Conservation (phyloP, 2,888 invertebrate genomes). For the Hypolimnas misippus region DNA sequence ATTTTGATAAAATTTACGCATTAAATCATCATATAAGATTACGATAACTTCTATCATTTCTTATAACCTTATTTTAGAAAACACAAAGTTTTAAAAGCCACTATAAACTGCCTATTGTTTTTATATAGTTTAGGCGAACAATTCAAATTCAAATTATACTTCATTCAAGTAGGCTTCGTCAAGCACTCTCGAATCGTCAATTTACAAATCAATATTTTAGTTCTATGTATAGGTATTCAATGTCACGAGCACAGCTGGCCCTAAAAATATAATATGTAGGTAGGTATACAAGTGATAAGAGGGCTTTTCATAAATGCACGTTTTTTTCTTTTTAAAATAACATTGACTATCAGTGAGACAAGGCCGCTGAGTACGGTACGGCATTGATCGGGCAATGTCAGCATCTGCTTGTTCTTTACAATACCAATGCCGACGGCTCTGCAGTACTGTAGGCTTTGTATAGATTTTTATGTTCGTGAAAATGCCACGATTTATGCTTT, state of each 20-base stretch:
- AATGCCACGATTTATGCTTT: neutral
- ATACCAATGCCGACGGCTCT: conserved; percentile 25
- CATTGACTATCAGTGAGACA: conserved; percentile 24
- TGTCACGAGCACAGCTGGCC: neutral
- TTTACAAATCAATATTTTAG: too few species aligned
- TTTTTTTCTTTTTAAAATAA: conserved; percentile 17
- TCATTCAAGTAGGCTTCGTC: too few species aligned
- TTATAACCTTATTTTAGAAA: too few species aligned
- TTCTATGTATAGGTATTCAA: neutral
- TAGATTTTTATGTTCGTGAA: conserved; percentile 14
- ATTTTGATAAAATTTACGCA: too few species aligned
- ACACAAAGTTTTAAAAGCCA: too few species aligned
- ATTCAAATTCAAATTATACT: too few species aligned
- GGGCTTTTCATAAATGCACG: neutral
- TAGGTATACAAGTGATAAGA: neutral
- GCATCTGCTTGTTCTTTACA: conserved; percentile 23
- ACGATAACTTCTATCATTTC: too few species aligned
- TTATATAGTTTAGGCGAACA: too few species aligned
- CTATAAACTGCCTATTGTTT: too few species aligned
- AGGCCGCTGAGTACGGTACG: conserved; percentile 31
- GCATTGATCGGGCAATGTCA: conserved; percentile 34
- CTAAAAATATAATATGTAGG: neutral
- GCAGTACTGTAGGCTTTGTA: conserved; percentile 14
- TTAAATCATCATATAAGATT: too few species aligned
- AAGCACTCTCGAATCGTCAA: too few species aligned